Evolutionary conservation across 1,140 invertebrate species (phyloP), one percentile per base, ranked within the genome.

Genomic region (Eciton burchellii): DNA sequence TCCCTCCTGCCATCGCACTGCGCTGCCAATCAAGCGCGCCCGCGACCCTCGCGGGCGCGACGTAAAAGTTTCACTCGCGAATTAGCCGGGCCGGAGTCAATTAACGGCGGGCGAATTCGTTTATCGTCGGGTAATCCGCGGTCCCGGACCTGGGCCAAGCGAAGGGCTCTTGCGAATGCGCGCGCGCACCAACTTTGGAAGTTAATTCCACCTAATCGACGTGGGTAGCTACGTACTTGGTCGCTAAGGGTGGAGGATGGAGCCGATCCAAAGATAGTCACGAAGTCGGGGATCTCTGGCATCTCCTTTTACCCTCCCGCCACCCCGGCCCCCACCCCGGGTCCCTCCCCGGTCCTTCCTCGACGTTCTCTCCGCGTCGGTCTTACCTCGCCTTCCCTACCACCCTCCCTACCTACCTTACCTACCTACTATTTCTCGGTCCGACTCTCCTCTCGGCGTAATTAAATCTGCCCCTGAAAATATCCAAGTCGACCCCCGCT

Each of bases 161-260:
- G 66, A 72, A 88, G 87, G 66, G 71, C 72, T 72, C 88, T 87
- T 87, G 84, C 60, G 65, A 81, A 68, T 87, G 84, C 81, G 76
- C 85, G 83, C 84, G 81, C 81, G 73, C 35, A 6, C 35, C 35
- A 35, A 35, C 6, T 86, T 79, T 84, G 73, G 81, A 82, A 77
- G 89, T 89, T 92, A 90, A 93, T 93, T 91, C 84, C 82, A 83
- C 66, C 82, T 91, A 90, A 91, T 89, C 87, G 89, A 88, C 87
- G 35, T 52, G 49, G 76, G n/a, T 26, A n/a, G n/a, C n/a, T n/a
- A 43, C 60, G 62, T 62, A 56, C 71, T 54, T 68, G 14, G 87
- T 87, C 84, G 85, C 60, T 81, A 76, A 84, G 68, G 68, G 77
- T 57, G 49, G 60, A 63, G 65, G n/a, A n/a, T n/a, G n/a, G 63